Conservation (phyloP, 2,113 vertebrate genomes). For the Nematolebias whitei region DNA sequence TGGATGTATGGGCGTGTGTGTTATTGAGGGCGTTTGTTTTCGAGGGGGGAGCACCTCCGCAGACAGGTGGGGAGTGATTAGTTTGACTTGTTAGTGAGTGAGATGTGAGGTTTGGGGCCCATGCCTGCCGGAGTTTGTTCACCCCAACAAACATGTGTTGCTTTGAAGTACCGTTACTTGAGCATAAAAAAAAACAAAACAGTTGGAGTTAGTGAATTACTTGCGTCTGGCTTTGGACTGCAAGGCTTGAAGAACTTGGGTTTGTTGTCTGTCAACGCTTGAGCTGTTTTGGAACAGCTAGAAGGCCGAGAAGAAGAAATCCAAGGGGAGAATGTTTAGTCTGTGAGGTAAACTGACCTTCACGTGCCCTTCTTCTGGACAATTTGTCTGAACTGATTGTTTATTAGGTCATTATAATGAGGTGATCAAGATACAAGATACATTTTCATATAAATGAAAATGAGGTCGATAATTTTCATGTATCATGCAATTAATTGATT, state of each 20-base stretch:
- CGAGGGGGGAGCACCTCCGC: constrained; percentile 35
- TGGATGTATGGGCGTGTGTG: constrained; percentile 39
- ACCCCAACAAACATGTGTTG: constrained; percentile 1
- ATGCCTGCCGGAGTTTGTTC: constrained; percentile 2
- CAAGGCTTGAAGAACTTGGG: constrained; percentile 40
- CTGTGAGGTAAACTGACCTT: constrained; percentile 38
- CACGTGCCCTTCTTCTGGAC: constrained; percentile 16
- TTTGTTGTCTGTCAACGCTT: constrained; percentile 62
- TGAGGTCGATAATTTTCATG: too few species aligned
- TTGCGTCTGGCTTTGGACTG: constrained; percentile 27
- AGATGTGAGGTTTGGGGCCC: constrained; percentile 23
- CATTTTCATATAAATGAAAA: too few species aligned
- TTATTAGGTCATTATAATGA: constrained; percentile 13
- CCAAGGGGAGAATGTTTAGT: constrained; percentile 33
- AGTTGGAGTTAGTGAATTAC: constrained; percentile 35
- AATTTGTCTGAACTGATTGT: background rate
- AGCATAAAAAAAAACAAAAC: constrained; percentile 10
- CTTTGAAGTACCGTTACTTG: constrained; percentile 2
- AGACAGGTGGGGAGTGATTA: constrained; percentile 49
- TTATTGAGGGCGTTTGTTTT: constrained; percentile 34
- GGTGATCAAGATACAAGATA: too few species aligned
- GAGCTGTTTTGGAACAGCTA: constrained; percentile 37
- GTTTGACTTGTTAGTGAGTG: constrained; percentile 5
- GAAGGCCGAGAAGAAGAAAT: constrained; percentile 22
- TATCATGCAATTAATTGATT: too few species aligned